phyloP scores from a whole-genome alignment of 2,888 invertebrate species.

The Caenorhabditis macrosperma region DNA sequence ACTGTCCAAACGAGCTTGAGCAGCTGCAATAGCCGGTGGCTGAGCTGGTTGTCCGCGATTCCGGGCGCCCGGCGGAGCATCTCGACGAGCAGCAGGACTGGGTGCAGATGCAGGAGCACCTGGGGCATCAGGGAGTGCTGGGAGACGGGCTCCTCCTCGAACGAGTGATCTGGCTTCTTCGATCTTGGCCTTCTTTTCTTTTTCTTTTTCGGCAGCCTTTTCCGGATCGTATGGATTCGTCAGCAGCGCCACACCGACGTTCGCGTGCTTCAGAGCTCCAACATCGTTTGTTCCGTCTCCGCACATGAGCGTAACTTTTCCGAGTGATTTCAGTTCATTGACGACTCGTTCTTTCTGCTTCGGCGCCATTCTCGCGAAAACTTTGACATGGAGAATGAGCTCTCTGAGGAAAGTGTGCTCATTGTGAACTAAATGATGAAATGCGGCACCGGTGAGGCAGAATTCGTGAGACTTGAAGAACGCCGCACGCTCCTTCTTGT shows the following conservation, averaged over 20 bases:
- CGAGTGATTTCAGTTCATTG: constrained; percentile 89
- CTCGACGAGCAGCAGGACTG: constrained; percentile 31
- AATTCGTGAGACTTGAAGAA: constrained; percentile 89
- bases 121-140: constrained; percentile 18
- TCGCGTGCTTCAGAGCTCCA: constrained; percentile 97
- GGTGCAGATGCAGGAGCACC: constrained; percentile 7
- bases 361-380: constrained; percentile 97
- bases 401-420: constrained; percentile 85
- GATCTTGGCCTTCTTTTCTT: constrained; percentile 63
- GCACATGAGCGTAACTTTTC: constrained; percentile 96
- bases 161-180: constrained; percentile 52
- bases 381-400: constrained; percentile 90
- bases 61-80: constrained; percentile 63
- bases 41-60: constrained; percentile 28
- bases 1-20: constrained; percentile 83
- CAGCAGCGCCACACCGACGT: constrained; percentile 84
- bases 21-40: constrained; percentile 52
- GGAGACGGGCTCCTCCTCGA: constrained; percentile 41
- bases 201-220: constrained; percentile 62
- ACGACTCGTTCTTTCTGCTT: constrained; percentile 98
- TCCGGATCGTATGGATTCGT: constrained; percentile 78
- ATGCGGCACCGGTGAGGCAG: constrained; percentile 92
- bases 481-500: constrained; percentile 79
- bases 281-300: constrained; percentile 99
- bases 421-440: constrained; percentile 84